Evolutionary conservation across 2,113 vertebrate genomes (phyloP), one percentile per base, ranked within the genome.

Genomic region (Oreocharis arfaki): DNA sequence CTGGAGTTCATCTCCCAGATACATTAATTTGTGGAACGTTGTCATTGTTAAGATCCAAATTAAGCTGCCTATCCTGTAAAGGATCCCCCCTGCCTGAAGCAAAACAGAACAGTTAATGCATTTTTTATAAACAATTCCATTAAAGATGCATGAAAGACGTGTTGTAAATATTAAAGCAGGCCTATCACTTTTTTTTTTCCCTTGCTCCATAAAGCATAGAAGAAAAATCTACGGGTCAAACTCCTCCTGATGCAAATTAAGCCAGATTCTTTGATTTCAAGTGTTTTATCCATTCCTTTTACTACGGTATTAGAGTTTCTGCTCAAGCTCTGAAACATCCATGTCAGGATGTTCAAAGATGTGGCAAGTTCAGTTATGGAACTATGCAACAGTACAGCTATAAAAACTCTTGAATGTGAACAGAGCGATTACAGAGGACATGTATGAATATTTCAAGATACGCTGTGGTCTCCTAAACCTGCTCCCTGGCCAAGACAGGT

Each of bases 71-170:
- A 1, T 87, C 94, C 94, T 95, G 78, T 96, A 94, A 97, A 97
- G 93, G 78, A 94, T 95, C 33, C 67, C 70, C 63, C 49, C 46
- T 94, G 69, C 89, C 94, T 96, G 78, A 97, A 97, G 91, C 80
- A 81, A 96, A 97, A 95, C 60, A 93, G 95, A 95, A 59, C n/a
- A 44, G 42, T 96, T 97, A 97, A 98, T 97, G 75, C 64, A 96
- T 96, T 96, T 98, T 98, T 98, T 74, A 97, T 97, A 95, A 98
- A 93, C 74, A 71, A 49, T 78, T 52, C 57, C 5, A 39, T 97
- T 94, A 96, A 97, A 90, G 61, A 96, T 96, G 91, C 53, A 96
- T 96, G 89, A 81, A 96, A 92, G 89, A 94, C 70, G 8, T 81
- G 33, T 71, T 84, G 91, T 95, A 95, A 96, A 94, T 97, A 94